Evolutionary conservation across 1,140 invertebrate genomes (phyloP), one percentile per base, ranked within the genome.

Genomic region (Plectrocnemia conspersa): DNA sequence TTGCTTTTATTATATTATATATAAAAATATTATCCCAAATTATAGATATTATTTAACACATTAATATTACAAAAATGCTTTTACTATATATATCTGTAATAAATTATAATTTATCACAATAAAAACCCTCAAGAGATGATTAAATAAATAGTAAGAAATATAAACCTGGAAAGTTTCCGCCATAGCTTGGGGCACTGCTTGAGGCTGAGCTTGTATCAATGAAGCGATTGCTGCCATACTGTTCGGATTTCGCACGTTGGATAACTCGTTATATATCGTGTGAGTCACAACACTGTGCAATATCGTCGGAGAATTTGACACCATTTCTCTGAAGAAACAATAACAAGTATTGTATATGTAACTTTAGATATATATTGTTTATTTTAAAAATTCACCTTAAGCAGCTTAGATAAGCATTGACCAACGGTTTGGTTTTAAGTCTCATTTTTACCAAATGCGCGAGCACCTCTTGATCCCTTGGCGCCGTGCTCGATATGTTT

Each of bases 251-350:
- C 93, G 79, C 3, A 85, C 82, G 64, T 88, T 86, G 0, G 92
- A 94, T 24, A 98, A 74, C 75, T 98, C 94, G 72, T 97, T 97
- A 72, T 93, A 94, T 57, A 97, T 87, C 0, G 93, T 93, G 63
- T 93, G 86, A 59, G 91, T 94, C 54, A 98, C 72, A 27, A 96
- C 82, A n/a, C 87, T 86, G 22, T 82, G 79, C 6, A 97, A 71
- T 65, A 96, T 94, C 15, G 90, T 87, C 4, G 86, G 81, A 67
- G 89, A 86, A 10, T 83, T 82, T 23, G 76, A 71, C 42, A 91
- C 77, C 70, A 91, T 79, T 68, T 91, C 89, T 63, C 83, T 85
- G 66, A n/a, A 66, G 68, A 61, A 33, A 44, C 35, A 44, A 35
- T n/a, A n/a, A n/a, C n/a, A n/a, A n/a, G n/a, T n/a, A 29, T 29